These are phyloP conservation scores for Riparia riparia DNA, from an alignment of 2,113 vertebrate species.

Conservation along the genomic window DNA sequence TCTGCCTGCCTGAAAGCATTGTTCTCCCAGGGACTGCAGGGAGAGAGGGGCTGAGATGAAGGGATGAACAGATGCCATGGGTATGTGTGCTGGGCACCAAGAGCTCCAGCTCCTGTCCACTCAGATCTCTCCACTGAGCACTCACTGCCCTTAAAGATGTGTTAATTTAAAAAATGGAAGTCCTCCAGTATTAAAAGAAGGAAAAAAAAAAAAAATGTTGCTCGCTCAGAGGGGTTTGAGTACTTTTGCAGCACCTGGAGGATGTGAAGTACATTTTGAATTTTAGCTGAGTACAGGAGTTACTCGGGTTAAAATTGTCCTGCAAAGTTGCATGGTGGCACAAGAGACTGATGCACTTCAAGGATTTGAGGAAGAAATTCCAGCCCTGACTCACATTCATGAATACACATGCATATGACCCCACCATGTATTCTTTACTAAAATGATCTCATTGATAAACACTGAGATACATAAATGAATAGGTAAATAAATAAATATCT, in stretches of 20 bases:
- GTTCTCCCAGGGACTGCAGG: constrained; percentile 31
- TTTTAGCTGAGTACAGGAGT: not conserved
- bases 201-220: rapidly evolving
- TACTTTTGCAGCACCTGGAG: not conserved
- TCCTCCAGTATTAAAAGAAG: not conserved
- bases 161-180: not conserved
- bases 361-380: not conserved
- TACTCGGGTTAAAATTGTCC: not conserved
- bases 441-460: not conserved
- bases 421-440: not conserved
- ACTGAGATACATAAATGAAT: not conserved
- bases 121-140: not conserved
- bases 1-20: constrained; percentile 51
- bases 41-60: not conserved
- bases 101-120: constrained; percentile 43
- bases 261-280: not conserved
- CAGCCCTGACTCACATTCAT: rapidly evolving
- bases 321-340: not conserved
- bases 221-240: rapidly evolving
- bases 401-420: not conserved
- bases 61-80: constrained; percentile 48
- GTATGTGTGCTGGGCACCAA: constrained; percentile 49
- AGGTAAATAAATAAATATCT: not conserved
- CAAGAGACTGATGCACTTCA: not conserved
- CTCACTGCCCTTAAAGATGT: not conserved